Percentiles rank a stretch among this genome's conserved stretches.
Conservation (phyloP, 2,113 vertebrate genomes). For the Melanocharis versteri region DNA sequence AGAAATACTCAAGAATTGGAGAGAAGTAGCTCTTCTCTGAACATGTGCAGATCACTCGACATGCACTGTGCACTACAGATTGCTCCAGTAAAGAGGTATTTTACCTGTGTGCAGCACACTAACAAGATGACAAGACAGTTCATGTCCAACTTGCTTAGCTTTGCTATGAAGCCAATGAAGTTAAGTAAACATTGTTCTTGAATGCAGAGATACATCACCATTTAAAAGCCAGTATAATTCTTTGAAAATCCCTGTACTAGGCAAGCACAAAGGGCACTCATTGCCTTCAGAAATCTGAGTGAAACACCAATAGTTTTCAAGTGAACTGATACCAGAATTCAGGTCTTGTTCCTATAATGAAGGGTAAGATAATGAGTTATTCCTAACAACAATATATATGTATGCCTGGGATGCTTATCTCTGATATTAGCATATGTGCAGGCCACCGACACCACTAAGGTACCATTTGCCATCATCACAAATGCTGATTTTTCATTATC, state of each 20-base stretch:
- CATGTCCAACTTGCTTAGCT: background rate
- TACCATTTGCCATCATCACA: background rate
- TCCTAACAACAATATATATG: background rate
- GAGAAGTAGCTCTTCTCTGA: background rate
- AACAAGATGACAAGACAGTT: slow-evolving; percentile 4
- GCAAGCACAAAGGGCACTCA: background rate
- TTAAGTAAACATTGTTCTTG: background rate
- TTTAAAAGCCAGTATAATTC: background rate
- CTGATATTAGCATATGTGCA: background rate
- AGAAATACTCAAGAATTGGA: background rate
- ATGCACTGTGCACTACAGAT: background rate
- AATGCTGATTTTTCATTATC: slow-evolving; percentile 56
- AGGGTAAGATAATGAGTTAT: background rate
- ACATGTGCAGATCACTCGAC: background rate
- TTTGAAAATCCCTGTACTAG: background rate
- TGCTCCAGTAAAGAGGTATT: background rate
- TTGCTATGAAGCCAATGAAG: background rate
- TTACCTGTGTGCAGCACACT: background rate
- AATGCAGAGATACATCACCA: background rate
- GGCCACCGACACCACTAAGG: background rate
- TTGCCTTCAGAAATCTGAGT: background rate
- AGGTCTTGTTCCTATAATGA: background rate
- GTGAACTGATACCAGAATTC: background rate
- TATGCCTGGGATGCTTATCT: background rate
- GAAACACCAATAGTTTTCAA: background rate